A percentile compares a stretch with the other conserved stretches of the same genome.
phyloP scores from a whole-genome alignment of 2,113 vertebrate species.

The Corvus moneduloides region DNA sequence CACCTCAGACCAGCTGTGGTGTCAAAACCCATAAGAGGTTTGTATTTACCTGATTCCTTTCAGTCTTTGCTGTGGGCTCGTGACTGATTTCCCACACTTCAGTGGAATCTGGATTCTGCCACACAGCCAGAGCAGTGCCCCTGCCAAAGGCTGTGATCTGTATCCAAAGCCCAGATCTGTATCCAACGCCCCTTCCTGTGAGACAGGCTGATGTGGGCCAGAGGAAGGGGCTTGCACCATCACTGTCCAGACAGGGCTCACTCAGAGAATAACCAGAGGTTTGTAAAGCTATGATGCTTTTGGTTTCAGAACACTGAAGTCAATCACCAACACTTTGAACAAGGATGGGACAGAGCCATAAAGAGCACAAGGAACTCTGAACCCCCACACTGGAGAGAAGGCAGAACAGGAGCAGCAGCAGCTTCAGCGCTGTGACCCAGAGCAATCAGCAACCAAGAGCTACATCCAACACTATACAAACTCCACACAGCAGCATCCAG shows the following conservation, averaged over 20 bases:
- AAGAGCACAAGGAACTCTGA: not conserved
- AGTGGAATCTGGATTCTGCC: not conserved
- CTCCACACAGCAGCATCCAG: not conserved
- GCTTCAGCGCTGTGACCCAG: rapidly evolving
- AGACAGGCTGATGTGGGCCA: not conserved
- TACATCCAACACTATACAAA: rapidly evolving
- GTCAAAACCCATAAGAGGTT: not conserved
- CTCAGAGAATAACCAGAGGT: not conserved
- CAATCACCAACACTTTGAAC: not conserved
- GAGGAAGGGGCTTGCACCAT: not conserved
- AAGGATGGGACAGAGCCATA: not conserved
- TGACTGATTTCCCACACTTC: not conserved
- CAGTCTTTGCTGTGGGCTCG: not conserved
- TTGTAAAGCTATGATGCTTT: not conserved
- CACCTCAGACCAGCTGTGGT: not conserved
- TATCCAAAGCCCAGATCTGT: not conserved
- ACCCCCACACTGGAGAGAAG: too few relatives aligned
- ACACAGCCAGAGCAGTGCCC: not conserved
- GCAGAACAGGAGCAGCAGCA: not conserved
- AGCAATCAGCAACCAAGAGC: not conserved
- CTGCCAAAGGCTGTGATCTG: not conserved
- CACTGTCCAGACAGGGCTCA: not conserved
- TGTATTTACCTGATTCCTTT: not conserved
- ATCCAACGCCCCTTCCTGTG: rapidly evolving
- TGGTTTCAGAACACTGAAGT: not conserved